Conservation (phyloP, 2,113 vertebrate genomes). For the Microtus montanus region DNA sequence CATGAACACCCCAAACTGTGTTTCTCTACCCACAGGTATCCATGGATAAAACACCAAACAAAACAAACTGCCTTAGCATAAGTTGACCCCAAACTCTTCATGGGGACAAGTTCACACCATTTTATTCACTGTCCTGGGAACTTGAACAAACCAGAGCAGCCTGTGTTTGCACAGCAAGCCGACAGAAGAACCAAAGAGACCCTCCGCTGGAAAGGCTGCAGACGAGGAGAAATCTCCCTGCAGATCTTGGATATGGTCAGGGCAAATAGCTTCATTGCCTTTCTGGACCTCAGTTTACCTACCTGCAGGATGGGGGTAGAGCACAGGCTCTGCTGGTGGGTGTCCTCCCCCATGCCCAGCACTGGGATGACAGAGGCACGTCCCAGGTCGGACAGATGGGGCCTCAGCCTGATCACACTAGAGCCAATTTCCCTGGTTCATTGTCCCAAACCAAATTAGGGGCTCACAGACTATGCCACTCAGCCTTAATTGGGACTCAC, state of each 20-base stretch:
- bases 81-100: not conserved
- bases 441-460: conserved; percentile 78
- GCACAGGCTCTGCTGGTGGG: not conserved
- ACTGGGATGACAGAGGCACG: not conserved
- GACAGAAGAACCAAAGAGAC: not conserved
- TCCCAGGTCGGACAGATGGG: conserved; percentile 68
- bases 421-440: conserved; percentile 70
- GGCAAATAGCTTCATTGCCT: conserved; percentile 73
- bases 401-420: conserved; percentile 10
- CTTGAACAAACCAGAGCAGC: no score
- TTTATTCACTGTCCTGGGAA: not conserved
- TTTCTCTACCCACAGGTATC: not conserved
- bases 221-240: not conserved
- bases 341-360: not conserved
- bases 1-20: not conserved
- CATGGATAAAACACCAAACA: not conserved
- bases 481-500: conserved; percentile 74
- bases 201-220: not conserved
- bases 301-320: conserved; percentile 28
- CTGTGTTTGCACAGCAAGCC: not conserved
- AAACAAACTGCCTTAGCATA: not conserved
- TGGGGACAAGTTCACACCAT: not conserved
- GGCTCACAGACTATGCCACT: conserved; percentile 49
- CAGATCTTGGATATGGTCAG: not conserved
- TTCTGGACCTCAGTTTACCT: conserved; percentile 58